Base-by-base conservation (phyloP, 2,888 invertebrate species). In the Morpho helenor region DNA sequence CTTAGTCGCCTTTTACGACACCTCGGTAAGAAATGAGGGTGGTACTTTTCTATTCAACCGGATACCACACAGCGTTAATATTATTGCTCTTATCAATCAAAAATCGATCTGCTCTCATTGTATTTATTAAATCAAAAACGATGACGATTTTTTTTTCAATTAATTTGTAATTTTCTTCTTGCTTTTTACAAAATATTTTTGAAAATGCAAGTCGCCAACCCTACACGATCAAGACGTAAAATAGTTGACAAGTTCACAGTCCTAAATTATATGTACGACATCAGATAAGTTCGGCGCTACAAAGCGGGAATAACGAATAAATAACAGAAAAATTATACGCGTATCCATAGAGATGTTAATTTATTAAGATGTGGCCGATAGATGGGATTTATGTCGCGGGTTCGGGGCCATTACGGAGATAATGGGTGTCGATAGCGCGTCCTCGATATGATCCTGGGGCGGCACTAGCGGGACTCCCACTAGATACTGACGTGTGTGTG, bases 301-400 rank as follows among this genome's bases (percentile, higher is more conserved):
- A 82, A 84, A 83, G 79, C 56, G 66, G 66, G 66, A 66, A 68
- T 68, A 66, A 70, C 66, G 57, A 54, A 84, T 87, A 86, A 87
- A 86, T 87, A 75, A 83, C 77, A 69, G 62, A 75, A 77, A 85
- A 85, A 87, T 85, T 77, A 82, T 75, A 76, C 69, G 47, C 49
- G 66, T 76, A 68, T 73, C 74, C 72, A 73, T 73, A 74, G 74
- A 80, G 77, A 86, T 86, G 80, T 81, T 80, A 77, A 87, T 85
- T 86, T 86, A 86, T 85, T 81, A 79, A 82, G 86, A 86, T 84
- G 81, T 78, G 72, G 70, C 69, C 72, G 66, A 72, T 74, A 63
- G 75, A 66, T 72, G 68, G 74, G 78, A 84, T 81, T 84, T 84
- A 84, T 81, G 76, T 78, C 79, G 74, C 73, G 70, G 75, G 70